Base-by-base conservation (phyloP, 2,888 invertebrate species). In the Meteorus colon region DNA sequence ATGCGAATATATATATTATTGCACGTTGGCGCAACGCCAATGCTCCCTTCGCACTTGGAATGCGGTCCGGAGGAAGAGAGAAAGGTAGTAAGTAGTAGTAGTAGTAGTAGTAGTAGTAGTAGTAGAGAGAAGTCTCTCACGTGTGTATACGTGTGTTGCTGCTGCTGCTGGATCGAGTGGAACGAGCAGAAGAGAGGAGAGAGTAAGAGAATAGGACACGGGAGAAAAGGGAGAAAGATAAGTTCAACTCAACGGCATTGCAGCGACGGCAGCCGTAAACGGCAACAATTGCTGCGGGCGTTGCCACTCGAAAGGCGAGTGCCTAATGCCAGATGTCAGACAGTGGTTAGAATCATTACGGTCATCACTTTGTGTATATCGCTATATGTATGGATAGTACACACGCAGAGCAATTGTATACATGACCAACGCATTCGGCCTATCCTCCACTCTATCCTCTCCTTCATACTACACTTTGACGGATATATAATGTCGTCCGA, bases 211-310 rank as follows among this genome's bases (percentile, higher is more conserved):
- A 66, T 70, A 63, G 76, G 67, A 60, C 31, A 41, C 31, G 63
- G 62, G 62, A 66, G 72, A 74, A 78, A 67, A 51, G 76, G 73
- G 60, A 66, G 41, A 63, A 34, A 24, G 62, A 68, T 45, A 68
- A 27, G 62, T 60, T 27, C 37, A 74, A 69, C 68, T 48, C 73
- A 70, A 59, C 70, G 66, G 77, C 73, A 73, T 73, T 70, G 72
- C 73, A 78, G 77, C 74, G 78, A 82, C 83, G 79, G 83, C 82
- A 83, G 83, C 84, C 84, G 83, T 85, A 86, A 85, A 86, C 84
- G 84, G 86, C 84, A 86, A 86, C 86, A 86, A 87, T 87, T 85
- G 87, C 86, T 84, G 84, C 86, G 84, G 85, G 85, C 86, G 86
- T 85, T 87, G 84, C 84, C 85, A 84, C 85, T 84, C 84, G 82